phyloP scores from a whole-genome alignment of 2,888 invertebrate genomes.

The Pteria penguin region DNA sequence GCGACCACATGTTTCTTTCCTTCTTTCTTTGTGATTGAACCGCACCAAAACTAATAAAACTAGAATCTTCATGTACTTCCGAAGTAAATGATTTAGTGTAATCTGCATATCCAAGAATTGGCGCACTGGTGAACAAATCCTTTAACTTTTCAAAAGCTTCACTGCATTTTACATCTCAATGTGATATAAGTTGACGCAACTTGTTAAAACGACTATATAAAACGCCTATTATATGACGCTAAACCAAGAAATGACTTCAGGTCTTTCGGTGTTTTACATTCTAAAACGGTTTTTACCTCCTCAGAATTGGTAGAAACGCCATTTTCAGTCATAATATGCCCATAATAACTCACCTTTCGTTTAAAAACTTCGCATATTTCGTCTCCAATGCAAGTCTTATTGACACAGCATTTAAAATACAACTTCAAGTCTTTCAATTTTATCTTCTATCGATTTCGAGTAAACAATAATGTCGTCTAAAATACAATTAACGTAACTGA shows the following conservation, averaged over 20 bases:
- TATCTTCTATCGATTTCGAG: constrained; percentile 35
- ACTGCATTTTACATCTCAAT: constrained; percentile 29
- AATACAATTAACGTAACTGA: too few relatives aligned
- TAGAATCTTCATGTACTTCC: constrained; percentile 54
- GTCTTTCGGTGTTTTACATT: constrained; percentile 41
- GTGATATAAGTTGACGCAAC: constrained; percentile 31
- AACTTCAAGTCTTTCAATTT: constrained; percentile 33
- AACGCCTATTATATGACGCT: constrained; percentile 45
- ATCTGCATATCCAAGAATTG: constrained; percentile 50
- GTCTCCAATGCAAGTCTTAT: constrained; percentile 40
- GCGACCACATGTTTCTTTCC: constrained; percentile 40
- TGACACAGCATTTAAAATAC: constrained; percentile 34
- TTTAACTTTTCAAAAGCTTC: constrained; percentile 46
- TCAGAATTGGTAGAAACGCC: constrained; percentile 30
- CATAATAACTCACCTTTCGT: constrained; percentile 39
- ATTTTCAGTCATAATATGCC: constrained; percentile 43
- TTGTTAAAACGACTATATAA: constrained; percentile 36
- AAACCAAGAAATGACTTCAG: constrained; percentile 43
- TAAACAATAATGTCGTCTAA: constrained; percentile 57
- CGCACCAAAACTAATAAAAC: constrained; percentile 29
- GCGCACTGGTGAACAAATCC: constrained; percentile 34
- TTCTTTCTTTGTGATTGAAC: constrained; percentile 51
- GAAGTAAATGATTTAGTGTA: constrained; percentile 45
- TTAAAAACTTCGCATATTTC: constrained; percentile 41
- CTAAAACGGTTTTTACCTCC: constrained; percentile 26